These are phyloP conservation scores for Nemapogon koenigi DNA, from an alignment of 2,888 invertebrate genomes.

Conservation along the genomic window DNA sequence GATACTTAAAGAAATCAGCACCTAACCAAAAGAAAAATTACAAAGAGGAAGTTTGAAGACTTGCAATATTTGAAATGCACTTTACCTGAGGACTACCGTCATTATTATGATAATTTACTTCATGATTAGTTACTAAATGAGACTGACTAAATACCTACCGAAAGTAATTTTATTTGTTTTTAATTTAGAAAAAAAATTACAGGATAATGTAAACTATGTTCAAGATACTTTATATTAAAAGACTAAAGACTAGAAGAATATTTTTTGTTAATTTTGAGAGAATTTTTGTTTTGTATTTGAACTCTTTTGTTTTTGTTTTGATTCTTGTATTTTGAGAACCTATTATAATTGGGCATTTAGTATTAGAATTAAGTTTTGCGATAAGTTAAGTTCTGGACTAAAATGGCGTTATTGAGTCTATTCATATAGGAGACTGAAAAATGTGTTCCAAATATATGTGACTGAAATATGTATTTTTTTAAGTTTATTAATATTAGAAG, in stretches of 20 bases:
- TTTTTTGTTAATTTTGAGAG: neutral
- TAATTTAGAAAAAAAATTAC: neutral
- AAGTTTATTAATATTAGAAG: neutral
- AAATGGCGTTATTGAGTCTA: conserved; percentile 2
- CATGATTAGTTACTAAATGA: conserved; percentile 10
- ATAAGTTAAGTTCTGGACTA: neutral
- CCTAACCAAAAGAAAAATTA: conserved; percentile 10
- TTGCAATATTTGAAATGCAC: conserved; percentile 13
- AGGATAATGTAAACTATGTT: neutral
- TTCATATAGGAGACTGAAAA: neutral
- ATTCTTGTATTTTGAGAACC: neutral
- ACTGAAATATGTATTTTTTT: neutral
- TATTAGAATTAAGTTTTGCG: neutral
- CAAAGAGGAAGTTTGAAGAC: conserved; percentile 11
- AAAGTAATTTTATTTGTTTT: neutral
- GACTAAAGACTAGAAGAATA: conserved; percentile 2
- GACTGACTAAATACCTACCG: neutral
- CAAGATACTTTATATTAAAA: neutral
- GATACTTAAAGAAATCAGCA: too few species aligned
- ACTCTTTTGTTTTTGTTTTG: too few species aligned
- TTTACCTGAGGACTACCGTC: conserved; percentile 12
- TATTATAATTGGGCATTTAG: neutral
- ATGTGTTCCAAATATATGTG: neutral
- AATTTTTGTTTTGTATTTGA: neutral
- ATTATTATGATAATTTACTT: conserved; percentile 15